Base-by-base conservation (phyloP, 2,888 invertebrate genomes). In the Cerceris ruficornis region DNA sequence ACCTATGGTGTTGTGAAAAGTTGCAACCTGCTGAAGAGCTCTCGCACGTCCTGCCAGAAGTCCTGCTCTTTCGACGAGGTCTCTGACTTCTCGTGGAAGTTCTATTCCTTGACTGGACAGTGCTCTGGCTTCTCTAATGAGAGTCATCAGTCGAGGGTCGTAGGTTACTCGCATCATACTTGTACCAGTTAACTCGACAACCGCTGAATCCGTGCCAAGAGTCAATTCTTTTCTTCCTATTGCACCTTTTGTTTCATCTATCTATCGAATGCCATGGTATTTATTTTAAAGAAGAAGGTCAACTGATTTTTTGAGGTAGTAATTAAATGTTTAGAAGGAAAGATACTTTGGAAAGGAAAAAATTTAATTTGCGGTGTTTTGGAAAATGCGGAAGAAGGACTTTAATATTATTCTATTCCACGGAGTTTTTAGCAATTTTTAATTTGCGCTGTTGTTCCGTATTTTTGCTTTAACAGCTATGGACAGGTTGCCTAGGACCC, bases 1-100 rank as follows among this genome's bases (percentile, higher is more conserved):
- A 13, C 98, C 99, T 62, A 99, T 97, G 0, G 99, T 99, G 91
- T 99, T 99, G 93, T 99, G 99, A 91, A 98, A 98, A 57, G 96
- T 97, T 0, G 98, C 96, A 66, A 98, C 95, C 94, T 98, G 98
- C 90, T 98, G 98, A 69, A 99, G 93, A 2, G 96, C 95, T 65
- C 97, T 95, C 0, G 98, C 99, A 88, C 98, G 96, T 62, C 83
- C 93, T 85, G 91, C 90, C 15, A 92, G 73, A 5, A 83, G 77
- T 11, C 89, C 88, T 1, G 92, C 92, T 5, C 90, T 89, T 61
- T 91, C 91, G 0, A 92, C 91, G 4, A 92, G 83, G 8, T 91
- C 89, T 61, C 88, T 84, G 5, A 92, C 86, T 62, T 92, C 90
- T 4, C 91, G 86, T 0, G 92, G 90, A 15, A 92, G 75, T 46